Conservation (phyloP, 2,113 vertebrate species). For the Macaca mulatta region DNA sequence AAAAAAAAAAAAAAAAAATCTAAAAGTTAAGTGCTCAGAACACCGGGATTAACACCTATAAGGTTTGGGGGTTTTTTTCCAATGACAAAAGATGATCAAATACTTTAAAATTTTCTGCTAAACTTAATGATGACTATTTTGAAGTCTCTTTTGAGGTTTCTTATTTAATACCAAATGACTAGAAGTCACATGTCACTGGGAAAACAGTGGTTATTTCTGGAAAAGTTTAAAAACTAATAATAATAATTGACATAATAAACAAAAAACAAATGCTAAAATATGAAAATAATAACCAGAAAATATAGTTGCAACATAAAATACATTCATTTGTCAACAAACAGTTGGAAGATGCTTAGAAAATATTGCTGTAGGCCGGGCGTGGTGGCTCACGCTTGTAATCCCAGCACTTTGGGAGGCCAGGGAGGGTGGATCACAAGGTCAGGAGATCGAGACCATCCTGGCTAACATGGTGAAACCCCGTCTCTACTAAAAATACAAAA, state of each 20-base stretch:
- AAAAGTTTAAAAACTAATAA: not conserved
- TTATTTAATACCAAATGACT: conserved; percentile 5
- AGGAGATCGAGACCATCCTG: too few relatives aligned
- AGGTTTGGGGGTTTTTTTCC: not conserved
- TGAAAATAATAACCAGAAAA: conserved; percentile 38
- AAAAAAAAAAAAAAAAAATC: not conserved
- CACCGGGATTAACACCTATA: not conserved
- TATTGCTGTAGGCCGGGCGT: not conserved
- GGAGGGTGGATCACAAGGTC: too few relatives aligned
- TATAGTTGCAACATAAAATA: conserved; percentile 48
- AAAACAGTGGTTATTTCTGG: not conserved
- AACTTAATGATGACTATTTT: conserved; percentile 28
- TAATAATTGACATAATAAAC: not conserved
- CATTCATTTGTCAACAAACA: conserved; percentile 59
- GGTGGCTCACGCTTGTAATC: too few relatives aligned
- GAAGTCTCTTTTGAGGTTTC: not conserved
- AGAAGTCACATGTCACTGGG: conserved; percentile 1
- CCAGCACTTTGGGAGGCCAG: too few relatives aligned
- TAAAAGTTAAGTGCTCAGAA: not conserved
- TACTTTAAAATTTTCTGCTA: not conserved
- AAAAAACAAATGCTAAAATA: conserved; percentile 45
- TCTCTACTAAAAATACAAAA: too few relatives aligned
- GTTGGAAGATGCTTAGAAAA: conserved; percentile 61
- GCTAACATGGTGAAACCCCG: too few relatives aligned
- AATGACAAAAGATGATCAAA: not conserved